These are phyloP conservation scores for Cyanistes caeruleus DNA, from an alignment of 2,113 vertebrate genomes.

Conservation along the genomic window DNA sequence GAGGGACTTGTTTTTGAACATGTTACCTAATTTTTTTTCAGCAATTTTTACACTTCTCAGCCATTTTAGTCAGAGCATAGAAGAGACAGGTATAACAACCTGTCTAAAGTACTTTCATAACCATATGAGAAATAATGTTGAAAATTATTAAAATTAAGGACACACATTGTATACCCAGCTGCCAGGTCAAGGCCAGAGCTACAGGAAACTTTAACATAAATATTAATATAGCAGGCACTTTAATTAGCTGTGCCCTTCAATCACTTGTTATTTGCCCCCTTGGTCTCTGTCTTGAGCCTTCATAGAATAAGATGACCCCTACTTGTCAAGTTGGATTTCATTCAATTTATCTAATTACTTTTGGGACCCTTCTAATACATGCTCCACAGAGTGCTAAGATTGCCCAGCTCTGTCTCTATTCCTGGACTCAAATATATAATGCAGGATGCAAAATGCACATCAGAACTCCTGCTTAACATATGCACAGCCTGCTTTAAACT, in stretches of 20 bases:
- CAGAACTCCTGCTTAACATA: background rate
- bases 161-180: slow-evolving; percentile 39
- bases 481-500: background rate
- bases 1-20: background rate
- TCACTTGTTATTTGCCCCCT: slow-evolving; percentile 54
- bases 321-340: slow-evolving; percentile 58
- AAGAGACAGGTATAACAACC: background rate
- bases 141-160: slow-evolving; percentile 60
- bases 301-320: slow-evolving; percentile 40
- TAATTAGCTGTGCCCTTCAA: slow-evolving; percentile 66
- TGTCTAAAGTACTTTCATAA: background rate
- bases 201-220: slow-evolving; percentile 62
- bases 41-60: background rate
- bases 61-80: background rate
- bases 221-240: slow-evolving; percentile 63
- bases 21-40: background rate
- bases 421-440: background rate
- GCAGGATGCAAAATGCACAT: background rate
- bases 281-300: slow-evolving; percentile 56
- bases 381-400: background rate
- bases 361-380: slow-evolving; percentile 12
- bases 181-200: slow-evolving; percentile 48
- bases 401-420: background rate
- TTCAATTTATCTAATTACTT: slow-evolving; percentile 65
- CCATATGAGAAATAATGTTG: slow-evolving; percentile 12